Base-by-base conservation (phyloP, 2,113 vertebrate species). In the Mellivora capensis region DNA sequence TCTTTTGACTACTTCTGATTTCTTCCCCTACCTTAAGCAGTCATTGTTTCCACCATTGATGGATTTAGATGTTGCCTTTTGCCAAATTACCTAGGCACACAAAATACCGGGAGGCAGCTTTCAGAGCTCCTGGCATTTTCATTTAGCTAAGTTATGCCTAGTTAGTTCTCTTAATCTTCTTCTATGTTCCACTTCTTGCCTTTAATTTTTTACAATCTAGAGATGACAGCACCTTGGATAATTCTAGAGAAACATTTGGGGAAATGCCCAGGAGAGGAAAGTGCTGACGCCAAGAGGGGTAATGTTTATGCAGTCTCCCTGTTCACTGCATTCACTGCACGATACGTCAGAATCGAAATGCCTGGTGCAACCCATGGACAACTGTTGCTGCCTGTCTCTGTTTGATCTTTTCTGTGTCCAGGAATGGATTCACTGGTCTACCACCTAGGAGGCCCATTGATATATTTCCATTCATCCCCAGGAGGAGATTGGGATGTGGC, bases 101-200 rank as follows among this genome's bases (percentile, higher is more conserved):
- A 94, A 94, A 76, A 97, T 93, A 84, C 91, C 97, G 93, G 93
- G 71, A 97, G 94, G 87, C 20, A 94, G 87, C 93, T 98, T 96
- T 94, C 71, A 93, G 95, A 47, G 97, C 79, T 20, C 88, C 96
- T 97, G 94, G 52, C 85, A 76, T 92, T 80, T 94, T 69, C 27
- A 96, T 59, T 97, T 95, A 91, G 90, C 89, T 94, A 98, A 97
- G 97, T 96, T 96, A 96, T 62, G 91, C 76, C 74, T 98, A 96
- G 94, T 98, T 98, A 96, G 93, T 96, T 98, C 90, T 98, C 98
- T 97, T 98, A 98, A 98, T 93, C 96, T 98, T 98, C 80, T 1
- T 97, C 87, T 79, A 52, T 94, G 91, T 98, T 98, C 95, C 90
- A 97, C 95, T 98, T 96, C 90, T 95, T 97, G 93, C 95, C 82